These are phyloP conservation scores for Lagocephalus sceleratus DNA, from an alignment of 2,797 vertebrate genomes.

Conservation along the genomic window DNA sequence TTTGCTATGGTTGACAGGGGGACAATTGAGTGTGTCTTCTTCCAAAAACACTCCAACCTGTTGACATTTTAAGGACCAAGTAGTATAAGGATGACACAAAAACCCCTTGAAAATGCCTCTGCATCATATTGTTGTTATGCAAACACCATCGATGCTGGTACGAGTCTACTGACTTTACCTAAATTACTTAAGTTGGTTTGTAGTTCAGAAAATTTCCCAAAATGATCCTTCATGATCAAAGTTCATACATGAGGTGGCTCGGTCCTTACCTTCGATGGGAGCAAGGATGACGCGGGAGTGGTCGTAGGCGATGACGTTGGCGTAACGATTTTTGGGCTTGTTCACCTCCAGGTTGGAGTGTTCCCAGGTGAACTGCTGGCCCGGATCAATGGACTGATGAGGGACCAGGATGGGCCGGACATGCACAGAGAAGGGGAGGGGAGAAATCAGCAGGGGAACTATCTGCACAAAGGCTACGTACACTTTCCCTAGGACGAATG, in stretches of 20 bases:
- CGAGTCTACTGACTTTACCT: constrained; percentile 9
- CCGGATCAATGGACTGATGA: constrained; percentile 92
- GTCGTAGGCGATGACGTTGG: constrained; percentile 97
- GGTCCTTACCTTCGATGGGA: constrained; percentile 88
- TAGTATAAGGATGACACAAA: too few species aligned
- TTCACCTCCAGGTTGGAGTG: constrained; percentile 98
- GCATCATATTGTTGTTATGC: too few species aligned
- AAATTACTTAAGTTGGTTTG: constrained; percentile 12
- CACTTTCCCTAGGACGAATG: too few species aligned
- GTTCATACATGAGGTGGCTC: background rate
- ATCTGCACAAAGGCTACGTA: constrained; percentile 6
- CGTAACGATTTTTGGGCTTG: constrained; percentile 97
- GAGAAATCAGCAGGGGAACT: constrained; percentile 41
- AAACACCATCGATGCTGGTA: too few species aligned
- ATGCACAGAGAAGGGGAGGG: constrained; percentile 37
- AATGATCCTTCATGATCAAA: constrained; percentile 3
- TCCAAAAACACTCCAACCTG: too few species aligned
- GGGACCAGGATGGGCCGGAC: constrained; percentile 31
- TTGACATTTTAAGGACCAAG: too few species aligned
- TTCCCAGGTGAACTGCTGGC: constrained; percentile 99
- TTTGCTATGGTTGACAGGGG: too few species aligned
- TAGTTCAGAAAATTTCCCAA: constrained; percentile 29
- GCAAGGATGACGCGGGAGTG: constrained; percentile 95
- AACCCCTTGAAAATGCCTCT: too few species aligned
- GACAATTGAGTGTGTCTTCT: too few species aligned